Evolutionary conservation across 2,888 invertebrate species (phyloP).

Genomic region (Agrochola lychnidis): DNA sequence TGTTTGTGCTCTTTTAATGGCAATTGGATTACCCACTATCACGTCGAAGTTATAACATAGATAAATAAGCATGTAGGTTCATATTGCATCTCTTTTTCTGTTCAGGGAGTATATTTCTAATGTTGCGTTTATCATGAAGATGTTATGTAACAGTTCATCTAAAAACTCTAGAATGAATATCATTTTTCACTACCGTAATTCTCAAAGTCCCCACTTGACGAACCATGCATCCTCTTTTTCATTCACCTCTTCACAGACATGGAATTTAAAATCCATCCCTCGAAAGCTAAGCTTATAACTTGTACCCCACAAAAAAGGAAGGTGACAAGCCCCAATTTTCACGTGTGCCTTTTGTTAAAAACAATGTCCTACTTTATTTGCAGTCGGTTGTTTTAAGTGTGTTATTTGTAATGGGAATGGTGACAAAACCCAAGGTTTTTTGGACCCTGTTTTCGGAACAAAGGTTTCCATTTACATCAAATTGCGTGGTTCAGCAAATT

Average conservation of each 20-base stretch:
- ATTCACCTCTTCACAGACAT: background rate
- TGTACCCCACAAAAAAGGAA: slow-evolving; percentile 41
- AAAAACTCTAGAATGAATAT: background rate
- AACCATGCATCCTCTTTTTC: background rate
- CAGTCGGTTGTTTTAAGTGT: slow-evolving; percentile 58
- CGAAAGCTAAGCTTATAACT: slow-evolving; percentile 40
- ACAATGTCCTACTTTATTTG: slow-evolving; percentile 63
- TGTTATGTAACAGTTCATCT: background rate
- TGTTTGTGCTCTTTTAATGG: background rate
- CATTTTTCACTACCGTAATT: background rate
- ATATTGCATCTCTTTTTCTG: background rate
- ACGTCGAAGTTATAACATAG: background rate
- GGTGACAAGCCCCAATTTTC: slow-evolving; percentile 44
- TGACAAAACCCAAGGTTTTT: slow-evolving; percentile 53
- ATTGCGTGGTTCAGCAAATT: slow-evolving; percentile 57
- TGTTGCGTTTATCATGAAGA: background rate
- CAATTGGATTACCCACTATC: background rate
- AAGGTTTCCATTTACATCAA: slow-evolving; percentile 58
- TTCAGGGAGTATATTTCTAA: background rate
- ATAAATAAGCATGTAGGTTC: background rate
- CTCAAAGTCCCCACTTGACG: background rate
- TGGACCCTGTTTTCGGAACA: slow-evolving; percentile 46
- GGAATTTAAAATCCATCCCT: background rate
- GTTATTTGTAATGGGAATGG: slow-evolving; percentile 52
- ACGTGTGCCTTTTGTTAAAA: slow-evolving; percentile 66